These are phyloP conservation scores for Hyles vespertilio DNA, from an alignment of 1,140 invertebrate species.

Conservation along the genomic window DNA sequence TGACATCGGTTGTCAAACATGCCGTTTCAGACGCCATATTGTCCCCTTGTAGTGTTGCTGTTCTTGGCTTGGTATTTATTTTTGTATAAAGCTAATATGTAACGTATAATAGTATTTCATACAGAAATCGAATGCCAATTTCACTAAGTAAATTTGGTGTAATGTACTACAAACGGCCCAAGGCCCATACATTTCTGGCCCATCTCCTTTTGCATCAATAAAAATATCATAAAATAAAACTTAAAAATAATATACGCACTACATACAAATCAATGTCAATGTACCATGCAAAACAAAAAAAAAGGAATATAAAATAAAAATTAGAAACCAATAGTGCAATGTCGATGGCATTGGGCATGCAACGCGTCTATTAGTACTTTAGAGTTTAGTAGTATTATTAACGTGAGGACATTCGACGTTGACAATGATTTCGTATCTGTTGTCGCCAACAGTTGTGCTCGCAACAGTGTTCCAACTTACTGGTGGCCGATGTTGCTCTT, in stretches of 20 bases:
- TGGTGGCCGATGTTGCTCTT: slow-evolving; percentile 53
- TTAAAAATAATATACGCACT: neutral
- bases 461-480: slow-evolving; percentile 49
- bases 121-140: no score
- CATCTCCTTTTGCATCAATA: no score
- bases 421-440: slow-evolving; percentile 26
- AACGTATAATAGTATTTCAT: no score
- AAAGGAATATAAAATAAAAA: neutral
- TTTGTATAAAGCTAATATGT: no score
- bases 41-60: no score
- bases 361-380: neutral
- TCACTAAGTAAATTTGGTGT: no score
- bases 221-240: neutral
- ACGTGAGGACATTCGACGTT: slow-evolving; percentile 10
- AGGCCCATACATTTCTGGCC: no score
- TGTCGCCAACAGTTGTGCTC: slow-evolving; percentile 4
- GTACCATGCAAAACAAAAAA: slow-evolving; percentile 14
- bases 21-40: no score
- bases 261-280: slow-evolving; percentile 24
- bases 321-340: no score
- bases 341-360: neutral
- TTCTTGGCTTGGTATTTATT: no score
- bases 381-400: neutral
- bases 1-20: no score
- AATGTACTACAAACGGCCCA: no score